These are phyloP conservation scores for Lapara coniferarum DNA, from an alignment of 2,888 invertebrate species.

Conservation along the genomic window DNA sequence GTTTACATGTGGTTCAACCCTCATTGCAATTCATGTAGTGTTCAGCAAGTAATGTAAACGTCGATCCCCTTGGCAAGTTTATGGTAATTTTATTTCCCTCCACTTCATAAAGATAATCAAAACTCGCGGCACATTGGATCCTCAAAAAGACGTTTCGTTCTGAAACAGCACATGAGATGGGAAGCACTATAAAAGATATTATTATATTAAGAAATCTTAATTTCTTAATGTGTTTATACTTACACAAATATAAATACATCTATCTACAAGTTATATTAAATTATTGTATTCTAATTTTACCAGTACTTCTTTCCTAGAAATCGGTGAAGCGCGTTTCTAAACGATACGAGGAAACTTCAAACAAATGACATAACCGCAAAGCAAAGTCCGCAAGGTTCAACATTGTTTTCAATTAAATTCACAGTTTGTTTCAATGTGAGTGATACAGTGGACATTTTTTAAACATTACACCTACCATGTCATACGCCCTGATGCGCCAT, in stretches of 20 bases:
- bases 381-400: conserved; percentile 34
- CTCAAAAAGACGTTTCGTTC: conserved; percentile 1
- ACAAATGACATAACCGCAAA: conserved; percentile 55
- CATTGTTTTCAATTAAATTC: conserved; percentile 41
- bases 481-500: conserved; percentile 69
- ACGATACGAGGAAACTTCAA: conserved; percentile 57
- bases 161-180: not conserved
- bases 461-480: conserved; percentile 51
- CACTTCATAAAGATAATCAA: conserved; percentile 23
- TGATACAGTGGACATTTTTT: conserved; percentile 32
- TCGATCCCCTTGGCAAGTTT: not conserved
- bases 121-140: conserved; percentile 2
- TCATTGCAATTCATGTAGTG: conserved; percentile 16
- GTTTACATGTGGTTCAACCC: conserved; percentile 3
- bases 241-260: not conserved
- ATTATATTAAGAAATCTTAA: not conserved
- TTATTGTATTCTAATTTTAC: not conserved
- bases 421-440: conserved; percentile 48
- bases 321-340: conserved; percentile 43
- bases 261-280: not conserved
- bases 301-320: too few relatives aligned
- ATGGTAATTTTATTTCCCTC: conserved; percentile 19
- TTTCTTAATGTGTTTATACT: not conserved
- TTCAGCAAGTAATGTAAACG: conserved; percentile 8
- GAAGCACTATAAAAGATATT: not conserved